Evolutionary conservation across 2,113 vertebrate genomes (phyloP).

Genomic region (Apistogramma diplotaenia): DNA sequence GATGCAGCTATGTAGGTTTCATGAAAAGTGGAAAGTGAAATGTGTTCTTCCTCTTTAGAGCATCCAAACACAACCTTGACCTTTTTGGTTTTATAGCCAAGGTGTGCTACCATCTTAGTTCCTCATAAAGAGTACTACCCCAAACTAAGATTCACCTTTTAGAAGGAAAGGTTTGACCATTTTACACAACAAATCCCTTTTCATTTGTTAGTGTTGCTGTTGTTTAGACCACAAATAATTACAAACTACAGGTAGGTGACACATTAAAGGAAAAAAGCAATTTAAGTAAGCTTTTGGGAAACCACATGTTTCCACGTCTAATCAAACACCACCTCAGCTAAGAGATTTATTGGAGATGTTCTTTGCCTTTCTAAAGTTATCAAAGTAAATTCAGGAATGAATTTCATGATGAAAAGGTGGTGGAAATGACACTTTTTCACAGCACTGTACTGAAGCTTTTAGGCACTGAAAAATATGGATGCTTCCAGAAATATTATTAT

Average conservation of each 20-base stretch:
- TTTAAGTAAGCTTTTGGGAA: background rate
- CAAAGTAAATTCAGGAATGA: accelerated
- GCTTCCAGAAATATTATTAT: too few species aligned
- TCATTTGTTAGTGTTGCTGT: too few species aligned
- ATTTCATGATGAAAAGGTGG: background rate
- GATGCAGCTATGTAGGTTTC: background rate
- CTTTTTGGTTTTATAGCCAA: background rate
- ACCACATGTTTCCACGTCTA: background rate
- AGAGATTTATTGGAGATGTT: background rate
- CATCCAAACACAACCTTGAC: background rate
- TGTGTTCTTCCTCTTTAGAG: accelerated
- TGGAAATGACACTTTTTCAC: too few species aligned
- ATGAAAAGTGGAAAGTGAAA: background rate
- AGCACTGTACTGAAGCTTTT: too few species aligned
- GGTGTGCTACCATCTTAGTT: background rate
- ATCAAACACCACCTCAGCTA: background rate
- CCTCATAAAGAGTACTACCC: background rate
- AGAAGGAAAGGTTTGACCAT: background rate
- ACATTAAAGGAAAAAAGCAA: too few species aligned
- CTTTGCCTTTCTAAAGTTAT: background rate
- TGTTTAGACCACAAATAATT: too few species aligned
- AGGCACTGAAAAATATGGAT: too few species aligned
- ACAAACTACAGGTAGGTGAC: too few species aligned
- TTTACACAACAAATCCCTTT: too few species aligned
- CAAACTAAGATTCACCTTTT: background rate